Percentiles rank a stretch among this genome's conserved stretches.
These are phyloP conservation scores for Clarias batrachus DNA, from an alignment of 2,113 vertebrate species.

Conservation along the genomic window DNA sequence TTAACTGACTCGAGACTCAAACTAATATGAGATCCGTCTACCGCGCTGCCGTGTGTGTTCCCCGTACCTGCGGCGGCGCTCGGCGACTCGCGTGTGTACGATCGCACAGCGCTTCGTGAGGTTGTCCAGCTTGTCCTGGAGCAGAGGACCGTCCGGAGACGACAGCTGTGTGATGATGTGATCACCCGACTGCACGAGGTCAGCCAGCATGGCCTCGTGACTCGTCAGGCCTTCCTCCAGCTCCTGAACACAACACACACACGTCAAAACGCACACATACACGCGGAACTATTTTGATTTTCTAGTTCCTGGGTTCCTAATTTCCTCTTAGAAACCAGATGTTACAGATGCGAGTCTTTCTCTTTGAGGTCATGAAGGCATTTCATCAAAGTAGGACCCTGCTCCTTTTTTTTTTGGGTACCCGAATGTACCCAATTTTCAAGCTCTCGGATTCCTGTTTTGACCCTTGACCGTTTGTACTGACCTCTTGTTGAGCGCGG, in stretches of 20 bases:
- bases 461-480: constrained; percentile 29
- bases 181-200: constrained; percentile 79
- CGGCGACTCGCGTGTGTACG: constrained; percentile 71
- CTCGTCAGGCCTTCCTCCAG: constrained; percentile 83
- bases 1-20: not conserved
- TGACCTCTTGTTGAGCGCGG: constrained; percentile 81
- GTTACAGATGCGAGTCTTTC: no score
- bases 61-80: constrained; percentile 78
- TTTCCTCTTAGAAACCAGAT: not conserved
- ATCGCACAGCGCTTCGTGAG: constrained; percentile 81
- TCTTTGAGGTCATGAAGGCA: not conserved
- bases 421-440: not conserved
- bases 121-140: constrained; percentile 82
- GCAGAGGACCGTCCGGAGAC: constrained; percentile 78
- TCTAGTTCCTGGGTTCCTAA: not conserved
- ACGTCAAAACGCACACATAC: not conserved
- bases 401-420: not conserved
- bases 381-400: not conserved
- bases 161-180: constrained; percentile 82
- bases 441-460: not conserved
- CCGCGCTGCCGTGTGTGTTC: constrained; percentile 36
- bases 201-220: constrained; percentile 76
- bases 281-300: not conserved
- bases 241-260: constrained; percentile 72
- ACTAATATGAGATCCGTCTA: not conserved